phyloP scores from a whole-genome alignment of 2,888 invertebrate genomes.

The Halictus quadricinctus region DNA sequence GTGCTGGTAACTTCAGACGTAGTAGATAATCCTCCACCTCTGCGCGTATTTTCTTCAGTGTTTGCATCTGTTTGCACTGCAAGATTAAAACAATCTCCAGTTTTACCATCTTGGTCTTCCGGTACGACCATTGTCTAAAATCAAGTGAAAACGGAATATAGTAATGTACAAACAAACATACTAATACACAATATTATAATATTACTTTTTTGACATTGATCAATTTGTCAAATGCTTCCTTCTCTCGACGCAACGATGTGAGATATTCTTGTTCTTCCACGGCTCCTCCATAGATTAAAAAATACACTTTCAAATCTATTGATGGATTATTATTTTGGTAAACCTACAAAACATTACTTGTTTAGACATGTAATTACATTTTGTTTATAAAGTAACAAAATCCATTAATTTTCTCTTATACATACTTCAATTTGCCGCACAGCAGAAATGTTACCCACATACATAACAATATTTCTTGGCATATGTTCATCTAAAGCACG shows the following conservation, averaged over 20 bases:
- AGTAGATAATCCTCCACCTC: conserved; percentile 85
- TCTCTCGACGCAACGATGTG: conserved; percentile 94
- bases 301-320: conserved; percentile 89
- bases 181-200: conserved; percentile 66
- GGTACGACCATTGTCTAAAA: conserved; percentile 92
- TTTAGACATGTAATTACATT: not conserved
- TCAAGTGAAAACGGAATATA: conserved; percentile 42
- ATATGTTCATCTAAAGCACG: conserved; percentile 86
- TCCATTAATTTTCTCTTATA: conserved; percentile 30
- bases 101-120: conserved; percentile 93
- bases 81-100: conserved; percentile 85
- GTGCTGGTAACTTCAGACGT: conserved; percentile 71
- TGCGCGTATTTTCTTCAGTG: conserved; percentile 85
- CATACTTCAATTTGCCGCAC: conserved; percentile 94
- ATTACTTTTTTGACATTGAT: conserved; percentile 95
- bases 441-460: conserved; percentile 93
- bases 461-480: conserved; percentile 94
- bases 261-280: conserved; percentile 99
- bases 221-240: conserved; percentile 95
- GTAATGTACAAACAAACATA: not conserved
- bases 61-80: conserved; percentile 74
- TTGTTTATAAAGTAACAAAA: conserved; percentile 4
- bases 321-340: conserved; percentile 84
- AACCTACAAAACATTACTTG: conserved; percentile 81
- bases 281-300: conserved; percentile 94